A percentile compares a stretch with the other conserved stretches of the same genome.
Evolutionary conservation across 2,888 invertebrate genomes (phyloP).

Genomic region (Drosophila tanythrix): DNA sequence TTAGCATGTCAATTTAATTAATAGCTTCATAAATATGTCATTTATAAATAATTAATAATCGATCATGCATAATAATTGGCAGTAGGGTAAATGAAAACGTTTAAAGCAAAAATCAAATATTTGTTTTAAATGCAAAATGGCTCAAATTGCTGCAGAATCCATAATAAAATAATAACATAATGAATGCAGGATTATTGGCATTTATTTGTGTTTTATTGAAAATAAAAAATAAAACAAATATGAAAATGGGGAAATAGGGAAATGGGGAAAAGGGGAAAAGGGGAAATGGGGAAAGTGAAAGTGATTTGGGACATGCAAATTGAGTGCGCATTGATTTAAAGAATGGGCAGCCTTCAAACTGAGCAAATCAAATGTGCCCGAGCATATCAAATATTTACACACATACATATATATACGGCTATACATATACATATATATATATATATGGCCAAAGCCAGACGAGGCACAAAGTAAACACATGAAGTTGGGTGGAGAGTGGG

Average conservation of each 20-base stretch:
- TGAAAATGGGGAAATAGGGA: too few relatives aligned
- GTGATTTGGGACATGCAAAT: constrained; percentile 56
- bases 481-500: too few relatives aligned
- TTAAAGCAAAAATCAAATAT: not conserved
- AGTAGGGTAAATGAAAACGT: not conserved
- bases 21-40: not conserved
- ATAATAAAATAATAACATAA: not conserved
- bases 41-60: constrained; percentile 1
- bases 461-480: not conserved
- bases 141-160: not conserved
- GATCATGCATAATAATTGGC: not conserved
- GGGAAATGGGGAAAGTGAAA: too few relatives aligned
- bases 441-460: constrained; percentile 2
- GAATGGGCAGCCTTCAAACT: constrained; percentile 8
- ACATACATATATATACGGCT: not conserved
- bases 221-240: too few relatives aligned
- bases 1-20: not conserved
- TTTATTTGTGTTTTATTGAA: constrained; percentile 9
- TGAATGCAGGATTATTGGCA: not conserved
- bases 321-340: constrained; percentile 40
- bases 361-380: constrained; percentile 49
- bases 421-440: not conserved
- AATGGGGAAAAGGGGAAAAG: too few relatives aligned
- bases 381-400: not conserved
- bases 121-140: not conserved